Conservation (phyloP, 1,140 invertebrate genomes). For the Lordiphosa collinella region DNA sequence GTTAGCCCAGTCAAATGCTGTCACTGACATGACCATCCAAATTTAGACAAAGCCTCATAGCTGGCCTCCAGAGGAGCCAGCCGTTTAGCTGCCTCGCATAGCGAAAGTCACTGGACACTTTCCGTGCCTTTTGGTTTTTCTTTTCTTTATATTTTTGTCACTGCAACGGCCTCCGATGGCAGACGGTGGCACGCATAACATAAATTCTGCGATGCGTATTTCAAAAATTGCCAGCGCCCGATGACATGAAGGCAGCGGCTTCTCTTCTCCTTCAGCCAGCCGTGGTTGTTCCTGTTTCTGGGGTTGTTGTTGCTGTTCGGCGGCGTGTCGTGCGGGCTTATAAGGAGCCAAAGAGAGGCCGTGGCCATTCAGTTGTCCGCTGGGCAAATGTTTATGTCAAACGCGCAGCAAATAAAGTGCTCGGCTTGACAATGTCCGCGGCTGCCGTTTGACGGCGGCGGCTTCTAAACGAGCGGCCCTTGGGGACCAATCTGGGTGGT, state of each 20-base stretch:
- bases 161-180: constrained; percentile 26
- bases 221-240: constrained; percentile 67
- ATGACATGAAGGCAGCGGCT: constrained; percentile 34
- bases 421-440: constrained; percentile 70
- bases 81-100: constrained; percentile 12
- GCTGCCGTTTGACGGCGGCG: constrained; percentile 32
- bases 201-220: constrained; percentile 75
- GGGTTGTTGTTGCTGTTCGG: constrained; percentile 5
- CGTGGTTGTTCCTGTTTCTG: constrained; percentile 21
- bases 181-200: constrained; percentile 65
- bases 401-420: constrained; percentile 75
- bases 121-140: constrained; percentile 39
- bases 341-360: constrained; percentile 70
- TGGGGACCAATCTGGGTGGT: constrained; percentile 74
- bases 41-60: constrained; percentile 72
- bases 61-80: constrained; percentile 59
- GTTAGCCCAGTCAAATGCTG: constrained; percentile 65
- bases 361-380: constrained; percentile 72
- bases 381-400: constrained; percentile 77
- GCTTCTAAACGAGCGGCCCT: constrained; percentile 35
- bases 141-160: constrained; percentile 58
- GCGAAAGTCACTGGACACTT: constrained; percentile 73
- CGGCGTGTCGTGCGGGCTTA: constrained; percentile 64
- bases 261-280: constrained; percentile 6
- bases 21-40: constrained; percentile 72